These are phyloP conservation scores for Oligia latruncula DNA, from an alignment of 2,888 invertebrate species.

Conservation along the genomic window DNA sequence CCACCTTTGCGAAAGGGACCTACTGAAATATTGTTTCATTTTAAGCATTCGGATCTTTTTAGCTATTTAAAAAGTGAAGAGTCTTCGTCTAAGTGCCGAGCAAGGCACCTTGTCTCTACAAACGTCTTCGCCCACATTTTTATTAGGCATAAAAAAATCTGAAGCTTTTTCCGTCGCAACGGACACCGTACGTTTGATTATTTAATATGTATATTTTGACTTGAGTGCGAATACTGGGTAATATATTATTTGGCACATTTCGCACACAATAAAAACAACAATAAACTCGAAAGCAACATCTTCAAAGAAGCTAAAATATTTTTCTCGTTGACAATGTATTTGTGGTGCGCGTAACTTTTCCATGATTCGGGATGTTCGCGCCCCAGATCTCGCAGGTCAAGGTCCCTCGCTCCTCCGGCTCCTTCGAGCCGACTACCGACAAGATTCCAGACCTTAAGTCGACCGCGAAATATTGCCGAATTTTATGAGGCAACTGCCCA, in stretches of 20 bases:
- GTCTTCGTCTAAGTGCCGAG: conserved; percentile 10
- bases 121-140: conserved; percentile 13
- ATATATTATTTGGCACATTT: background rate
- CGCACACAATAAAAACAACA: conserved; percentile 10
- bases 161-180: background rate
- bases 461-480: conserved; percentile 68
- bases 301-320: conserved; percentile 29
- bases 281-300: background rate
- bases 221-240: background rate
- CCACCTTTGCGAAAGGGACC: background rate
- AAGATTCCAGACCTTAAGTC: conserved; percentile 64
- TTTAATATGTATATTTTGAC: background rate
- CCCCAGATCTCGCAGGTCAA: conserved; percentile 66
- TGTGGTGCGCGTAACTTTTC: conserved; percentile 19
- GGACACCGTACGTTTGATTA: background rate
- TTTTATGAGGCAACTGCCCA: conserved; percentile 58
- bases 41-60: background rate
- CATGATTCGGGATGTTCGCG: conserved; percentile 29
- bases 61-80: conserved; percentile 15
- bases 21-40: conserved; percentile 2
- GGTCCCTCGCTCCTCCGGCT: conserved; percentile 52
- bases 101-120: conserved; percentile 12
- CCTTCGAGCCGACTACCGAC: conserved; percentile 45
- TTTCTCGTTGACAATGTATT: conserved; percentile 29
- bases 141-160: conserved; percentile 5